Evolutionary conservation across 1,140 invertebrate species (phyloP).

Genomic region (Berghia stephanieae): DNA sequence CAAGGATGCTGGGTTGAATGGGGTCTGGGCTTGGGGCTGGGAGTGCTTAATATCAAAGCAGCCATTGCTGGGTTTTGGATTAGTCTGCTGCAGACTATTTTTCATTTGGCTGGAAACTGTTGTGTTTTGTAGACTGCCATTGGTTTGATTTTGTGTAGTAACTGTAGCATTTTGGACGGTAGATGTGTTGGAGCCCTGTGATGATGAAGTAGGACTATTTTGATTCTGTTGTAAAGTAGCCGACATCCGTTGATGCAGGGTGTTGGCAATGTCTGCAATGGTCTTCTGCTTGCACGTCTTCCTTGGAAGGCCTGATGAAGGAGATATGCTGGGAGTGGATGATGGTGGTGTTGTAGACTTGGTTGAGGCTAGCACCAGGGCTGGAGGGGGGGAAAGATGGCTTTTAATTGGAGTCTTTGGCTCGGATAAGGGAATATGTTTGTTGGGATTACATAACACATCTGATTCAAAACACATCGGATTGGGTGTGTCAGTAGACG

Average conservation of each 20-base stretch:
- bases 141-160: no score
- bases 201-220: neutral
- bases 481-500: no score
- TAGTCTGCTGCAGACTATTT: no score
- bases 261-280: conserved; percentile 36
- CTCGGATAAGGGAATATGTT: no score
- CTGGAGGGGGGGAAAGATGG: neutral
- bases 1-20: no score
- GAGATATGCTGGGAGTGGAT: neutral
- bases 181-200: neutral
- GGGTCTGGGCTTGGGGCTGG: no score
- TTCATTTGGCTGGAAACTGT: no score
- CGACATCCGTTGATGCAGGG: conserved; percentile 22
- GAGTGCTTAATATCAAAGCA: no score
- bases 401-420: neutral
- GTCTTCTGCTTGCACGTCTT: conserved; percentile 16
- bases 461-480: no score
- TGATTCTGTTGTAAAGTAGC: neutral
- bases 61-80: no score
- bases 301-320: neutral
- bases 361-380: neutral
- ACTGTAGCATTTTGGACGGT: neutral
- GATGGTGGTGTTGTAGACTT: neutral
- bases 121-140: no score
- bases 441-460: no score